A percentile compares a stretch with the other conserved stretches of the same genome.
Evolutionary conservation across 2,113 vertebrate genomes (phyloP).

Genomic region (Zosterops lateralis): DNA sequence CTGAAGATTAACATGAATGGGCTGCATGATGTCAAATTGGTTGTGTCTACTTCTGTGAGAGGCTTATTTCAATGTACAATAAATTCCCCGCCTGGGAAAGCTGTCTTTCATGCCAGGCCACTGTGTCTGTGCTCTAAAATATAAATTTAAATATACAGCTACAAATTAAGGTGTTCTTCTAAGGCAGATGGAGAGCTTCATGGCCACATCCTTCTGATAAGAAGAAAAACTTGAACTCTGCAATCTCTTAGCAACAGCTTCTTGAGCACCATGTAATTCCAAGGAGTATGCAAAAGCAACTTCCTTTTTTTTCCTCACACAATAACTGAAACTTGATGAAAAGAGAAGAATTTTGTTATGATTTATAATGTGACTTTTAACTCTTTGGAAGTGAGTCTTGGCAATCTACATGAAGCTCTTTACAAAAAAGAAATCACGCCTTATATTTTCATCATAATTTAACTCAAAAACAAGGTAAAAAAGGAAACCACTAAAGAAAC

Average conservation of each 20-base stretch:
- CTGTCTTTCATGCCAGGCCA: slow-evolving; percentile 26
- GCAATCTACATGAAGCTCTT: slow-evolving; percentile 1
- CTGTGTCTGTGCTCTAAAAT: background rate
- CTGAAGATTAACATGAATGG: slow-evolving; percentile 1
- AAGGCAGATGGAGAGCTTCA: background rate
- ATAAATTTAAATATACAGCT: slow-evolving; percentile 11
- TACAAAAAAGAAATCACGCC: background rate
- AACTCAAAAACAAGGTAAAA: background rate
- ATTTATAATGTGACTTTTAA: slow-evolving; percentile 56
- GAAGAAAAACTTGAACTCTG: slow-evolving; percentile 18
- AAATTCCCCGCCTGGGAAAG: slow-evolving; percentile 11
- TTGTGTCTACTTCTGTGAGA: slow-evolving; percentile 13
- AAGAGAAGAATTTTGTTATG: slow-evolving; percentile 22
- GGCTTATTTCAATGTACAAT: background rate
- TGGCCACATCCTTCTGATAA: background rate
- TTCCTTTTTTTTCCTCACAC: slow-evolving; percentile 4
- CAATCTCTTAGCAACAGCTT: slow-evolving; percentile 4
- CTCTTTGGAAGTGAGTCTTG: slow-evolving; percentile 32
- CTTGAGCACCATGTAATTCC: slow-evolving; percentile 39
- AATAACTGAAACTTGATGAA: slow-evolving; percentile 35
- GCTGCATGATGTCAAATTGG: background rate
- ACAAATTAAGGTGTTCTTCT: slow-evolving; percentile 50
- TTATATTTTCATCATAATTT: background rate
- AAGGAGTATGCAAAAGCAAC: slow-evolving; percentile 55
- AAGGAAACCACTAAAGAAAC: background rate